These are phyloP conservation scores for Rhopalosiphum nymphaeae DNA, from an alignment of 2,888 invertebrate species.

Conservation along the genomic window DNA sequence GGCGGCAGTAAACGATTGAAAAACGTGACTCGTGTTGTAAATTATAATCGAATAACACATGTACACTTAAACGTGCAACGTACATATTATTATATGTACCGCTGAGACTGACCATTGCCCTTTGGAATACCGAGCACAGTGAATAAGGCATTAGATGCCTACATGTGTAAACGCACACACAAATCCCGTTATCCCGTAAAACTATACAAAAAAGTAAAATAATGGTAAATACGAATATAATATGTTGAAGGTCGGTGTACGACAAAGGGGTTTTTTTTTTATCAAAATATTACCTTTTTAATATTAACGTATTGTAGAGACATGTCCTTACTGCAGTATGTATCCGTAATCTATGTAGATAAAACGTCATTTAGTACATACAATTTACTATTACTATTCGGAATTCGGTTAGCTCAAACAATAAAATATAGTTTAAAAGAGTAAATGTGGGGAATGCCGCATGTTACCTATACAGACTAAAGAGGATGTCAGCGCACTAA, in stretches of 20 bases:
- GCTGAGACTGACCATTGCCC: not conserved
- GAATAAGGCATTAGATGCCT: not conserved
- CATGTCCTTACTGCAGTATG: not conserved
- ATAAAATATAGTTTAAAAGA: not conserved
- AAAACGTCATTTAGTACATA: too few relatives aligned
- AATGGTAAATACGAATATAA: not conserved
- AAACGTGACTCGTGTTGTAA: conserved; percentile 15
- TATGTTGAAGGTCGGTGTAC: not conserved
- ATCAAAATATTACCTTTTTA: not conserved
- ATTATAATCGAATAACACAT: not conserved
- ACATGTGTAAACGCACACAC: not conserved
- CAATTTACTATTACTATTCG: not conserved
- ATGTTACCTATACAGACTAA: not conserved
- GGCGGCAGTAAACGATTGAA: conserved; percentile 4
- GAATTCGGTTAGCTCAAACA: not conserved
- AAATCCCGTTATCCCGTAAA: not conserved
- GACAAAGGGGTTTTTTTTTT: not conserved
- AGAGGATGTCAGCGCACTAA: not conserved
- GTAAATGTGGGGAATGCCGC: too few relatives aligned
- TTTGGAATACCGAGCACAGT: not conserved
- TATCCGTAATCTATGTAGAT: not conserved
- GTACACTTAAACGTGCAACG: not conserved
- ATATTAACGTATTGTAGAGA: not conserved
- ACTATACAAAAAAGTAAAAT: not conserved
- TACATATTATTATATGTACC: not conserved